phyloP scores from a whole-genome alignment of 1,140 invertebrate species.

The Plectus sambesii region DNA sequence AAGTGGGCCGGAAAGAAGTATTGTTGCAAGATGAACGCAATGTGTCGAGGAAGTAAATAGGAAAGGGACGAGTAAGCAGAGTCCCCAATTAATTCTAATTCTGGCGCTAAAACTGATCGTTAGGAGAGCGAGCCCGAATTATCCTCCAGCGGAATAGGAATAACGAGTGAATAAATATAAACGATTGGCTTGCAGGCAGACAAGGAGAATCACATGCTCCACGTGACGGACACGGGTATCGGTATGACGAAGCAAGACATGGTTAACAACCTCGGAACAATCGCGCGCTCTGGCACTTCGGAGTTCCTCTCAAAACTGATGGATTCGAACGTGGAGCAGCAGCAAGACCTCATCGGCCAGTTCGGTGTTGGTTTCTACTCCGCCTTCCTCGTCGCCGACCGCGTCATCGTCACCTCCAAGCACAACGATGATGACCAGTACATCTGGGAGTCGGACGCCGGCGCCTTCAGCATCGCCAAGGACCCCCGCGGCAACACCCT shows the following conservation, averaged over 20 bases:
- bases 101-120: too few relatives aligned
- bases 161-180: conserved; percentile 5
- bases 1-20: too few relatives aligned
- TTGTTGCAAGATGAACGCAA: too few relatives aligned
- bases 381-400: conserved; percentile 78
- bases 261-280: conserved; percentile 91
- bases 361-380: conserved; percentile 98
- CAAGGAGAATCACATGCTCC: conserved; percentile 81
- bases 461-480: conserved; percentile 70
- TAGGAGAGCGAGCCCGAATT: neutral
- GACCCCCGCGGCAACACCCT: conserved; percentile 87
- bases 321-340: conserved; percentile 61
- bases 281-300: conserved; percentile 96
- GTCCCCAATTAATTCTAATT: too few relatives aligned
- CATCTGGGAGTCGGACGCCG: conserved; percentile 93
- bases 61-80: too few relatives aligned
- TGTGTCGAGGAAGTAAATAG: too few relatives aligned
- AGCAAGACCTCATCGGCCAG: conserved; percentile 57
- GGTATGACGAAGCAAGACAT: conserved; percentile 94
- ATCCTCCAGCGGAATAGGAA: neutral
- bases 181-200: conserved; percentile 57
- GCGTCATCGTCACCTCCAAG: conserved; percentile 83
- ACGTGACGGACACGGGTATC: conserved; percentile 91
- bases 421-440: conserved; percentile 82
- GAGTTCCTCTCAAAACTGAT: conserved; percentile 92